phyloP scores from a whole-genome alignment of 2,797 vertebrate genomes.

The Ataeniobius toweri region DNA sequence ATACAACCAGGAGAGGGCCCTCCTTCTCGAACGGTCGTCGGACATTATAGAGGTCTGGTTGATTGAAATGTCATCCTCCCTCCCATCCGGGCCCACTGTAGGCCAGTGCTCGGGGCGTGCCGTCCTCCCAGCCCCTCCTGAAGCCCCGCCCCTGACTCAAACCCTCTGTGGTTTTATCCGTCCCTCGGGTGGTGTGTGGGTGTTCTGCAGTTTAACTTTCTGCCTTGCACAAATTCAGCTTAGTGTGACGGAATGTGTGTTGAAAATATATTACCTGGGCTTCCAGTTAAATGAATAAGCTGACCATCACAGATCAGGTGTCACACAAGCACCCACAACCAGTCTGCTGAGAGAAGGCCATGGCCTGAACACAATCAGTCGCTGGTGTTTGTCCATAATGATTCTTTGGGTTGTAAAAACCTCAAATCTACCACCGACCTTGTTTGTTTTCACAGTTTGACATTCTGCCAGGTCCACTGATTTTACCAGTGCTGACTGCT shows the following conservation, averaged over 20 bases:
- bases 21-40: no score
- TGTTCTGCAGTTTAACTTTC: constrained; percentile 40
- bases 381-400: not conserved
- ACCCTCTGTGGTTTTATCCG: constrained; percentile 43
- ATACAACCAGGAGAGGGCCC: no score
- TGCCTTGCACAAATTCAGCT: constrained; percentile 17
- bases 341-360: not conserved
- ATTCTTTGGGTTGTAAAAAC: not conserved
- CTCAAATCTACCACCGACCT: constrained; percentile 9
- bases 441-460: constrained; percentile 17
- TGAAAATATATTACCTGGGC: constrained; percentile 38
- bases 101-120: no score
- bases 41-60: no score
- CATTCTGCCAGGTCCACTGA: constrained; percentile 29
- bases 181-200: constrained; percentile 39
- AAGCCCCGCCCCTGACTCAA: no score
- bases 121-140: no score
- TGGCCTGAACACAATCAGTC: not conserved
- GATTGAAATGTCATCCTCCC: no score
- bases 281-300: constrained; percentile 44
- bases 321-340: constrained; percentile 4
- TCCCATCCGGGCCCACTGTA: no score
- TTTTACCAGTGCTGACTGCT: constrained; percentile 40
- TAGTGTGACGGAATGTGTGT: constrained; percentile 36
- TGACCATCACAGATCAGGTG: constrained; percentile 21